phyloP scores from a whole-genome alignment of 2,888 invertebrate species.

The Odontomyia ornata region DNA sequence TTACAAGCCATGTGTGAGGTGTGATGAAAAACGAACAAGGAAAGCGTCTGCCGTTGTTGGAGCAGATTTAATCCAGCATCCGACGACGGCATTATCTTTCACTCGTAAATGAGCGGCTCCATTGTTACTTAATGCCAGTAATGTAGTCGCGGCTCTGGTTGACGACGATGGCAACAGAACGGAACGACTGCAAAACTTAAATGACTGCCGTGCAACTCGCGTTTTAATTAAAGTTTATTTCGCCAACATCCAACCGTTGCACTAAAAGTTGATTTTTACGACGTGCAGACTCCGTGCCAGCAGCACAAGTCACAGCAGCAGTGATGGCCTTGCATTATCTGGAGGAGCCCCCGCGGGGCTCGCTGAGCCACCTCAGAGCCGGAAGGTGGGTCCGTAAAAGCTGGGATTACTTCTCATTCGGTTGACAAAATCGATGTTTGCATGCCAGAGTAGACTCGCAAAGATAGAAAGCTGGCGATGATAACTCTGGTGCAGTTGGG shows the following conservation, averaged over 20 bases:
- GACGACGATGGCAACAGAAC: background rate
- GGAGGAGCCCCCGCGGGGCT: background rate
- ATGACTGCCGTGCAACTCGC: constrained; percentile 28
- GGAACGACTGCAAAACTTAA: background rate
- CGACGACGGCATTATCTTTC: background rate
- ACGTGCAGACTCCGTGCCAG: background rate
- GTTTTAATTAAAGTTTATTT: constrained; percentile 39
- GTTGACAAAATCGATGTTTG: constrained; percentile 35
- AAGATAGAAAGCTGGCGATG: constrained; percentile 1
- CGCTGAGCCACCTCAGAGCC: background rate
- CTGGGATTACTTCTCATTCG: background rate
- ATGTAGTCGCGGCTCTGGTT: no score
- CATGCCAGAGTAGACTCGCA: background rate
- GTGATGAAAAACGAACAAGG: background rate
- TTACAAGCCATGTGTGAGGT: background rate
- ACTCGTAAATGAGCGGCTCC: background rate
- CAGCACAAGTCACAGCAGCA: background rate
- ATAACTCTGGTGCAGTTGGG: background rate
- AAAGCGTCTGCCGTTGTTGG: background rate
- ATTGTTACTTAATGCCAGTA: background rate
- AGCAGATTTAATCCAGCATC: background rate
- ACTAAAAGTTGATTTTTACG: constrained; percentile 34
- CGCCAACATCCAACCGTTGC: constrained; percentile 13
- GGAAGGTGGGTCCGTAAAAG: background rate
- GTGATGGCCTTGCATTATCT: constrained; percentile 21